Evolutionary conservation across 2,888 invertebrate species (phyloP).

Genomic region (Sphinx pinastri): DNA sequence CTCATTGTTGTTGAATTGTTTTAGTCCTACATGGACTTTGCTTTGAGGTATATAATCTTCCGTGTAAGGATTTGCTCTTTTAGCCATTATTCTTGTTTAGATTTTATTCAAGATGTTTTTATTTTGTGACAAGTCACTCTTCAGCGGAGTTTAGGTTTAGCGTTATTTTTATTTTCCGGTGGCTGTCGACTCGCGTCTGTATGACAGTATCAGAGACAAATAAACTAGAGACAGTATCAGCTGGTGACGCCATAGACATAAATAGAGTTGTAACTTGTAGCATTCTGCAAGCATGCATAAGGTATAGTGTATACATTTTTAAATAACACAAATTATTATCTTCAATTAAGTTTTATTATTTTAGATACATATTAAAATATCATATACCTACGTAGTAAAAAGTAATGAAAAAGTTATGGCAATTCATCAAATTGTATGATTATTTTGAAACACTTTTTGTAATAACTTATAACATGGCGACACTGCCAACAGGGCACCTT

Average conservation of each 20-base stretch:
- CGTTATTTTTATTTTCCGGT: neutral
- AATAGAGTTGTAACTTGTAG: neutral
- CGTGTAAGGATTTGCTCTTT: constrained; percentile 70
- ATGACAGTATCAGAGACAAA: neutral
- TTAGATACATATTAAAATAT: too few species aligned
- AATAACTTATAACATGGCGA: constrained; percentile 54
- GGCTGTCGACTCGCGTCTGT: neutral
- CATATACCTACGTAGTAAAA: too few species aligned
- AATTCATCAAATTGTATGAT: neutral
- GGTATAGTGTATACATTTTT: too few species aligned
- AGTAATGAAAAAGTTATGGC: too few species aligned
- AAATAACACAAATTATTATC: too few species aligned
- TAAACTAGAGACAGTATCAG: neutral
- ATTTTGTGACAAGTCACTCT: neutral
- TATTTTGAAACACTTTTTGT: neutral
- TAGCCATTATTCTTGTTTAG: constrained; percentile 56
- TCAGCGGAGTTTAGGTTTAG: neutral
- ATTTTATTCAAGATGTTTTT: neutral
- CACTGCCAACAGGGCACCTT: constrained; percentile 84
- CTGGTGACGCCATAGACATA: neutral
- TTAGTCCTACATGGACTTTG: constrained; percentile 70
- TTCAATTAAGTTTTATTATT: too few species aligned
- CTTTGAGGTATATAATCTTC: constrained; percentile 75
- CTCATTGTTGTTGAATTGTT: constrained; percentile 75
- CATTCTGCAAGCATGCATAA: too few species aligned